Percentiles rank a stretch among this genome's conserved stretches.
These are phyloP conservation scores for Capromys pilorides DNA, from an alignment of 2,797 vertebrate species.

Conservation along the genomic window DNA sequence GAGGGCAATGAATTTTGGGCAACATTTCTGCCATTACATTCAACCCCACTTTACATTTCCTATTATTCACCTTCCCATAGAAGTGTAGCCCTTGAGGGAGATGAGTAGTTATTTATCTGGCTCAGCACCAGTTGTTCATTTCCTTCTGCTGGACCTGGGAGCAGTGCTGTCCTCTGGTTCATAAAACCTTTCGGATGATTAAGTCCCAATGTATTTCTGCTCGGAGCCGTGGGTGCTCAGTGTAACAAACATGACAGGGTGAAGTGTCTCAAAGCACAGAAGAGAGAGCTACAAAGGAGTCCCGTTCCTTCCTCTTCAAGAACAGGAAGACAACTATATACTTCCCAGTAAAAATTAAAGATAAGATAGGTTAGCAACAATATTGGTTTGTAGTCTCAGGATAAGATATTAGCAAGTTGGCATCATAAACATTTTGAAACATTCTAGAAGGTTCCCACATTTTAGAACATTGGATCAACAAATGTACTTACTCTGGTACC, in stretches of 20 bases:
- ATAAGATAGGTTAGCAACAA: constrained; percentile 10
- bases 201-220: background rate
- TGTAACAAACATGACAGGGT: background rate
- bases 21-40: background rate
- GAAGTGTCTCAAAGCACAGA: background rate
- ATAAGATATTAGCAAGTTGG: background rate
- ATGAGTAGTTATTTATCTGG: background rate
- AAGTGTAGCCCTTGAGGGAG: background rate
- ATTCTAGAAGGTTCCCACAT: background rate
- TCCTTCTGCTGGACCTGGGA: background rate
- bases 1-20: background rate
- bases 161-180: background rate
- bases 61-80: background rate
- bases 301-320: background rate
- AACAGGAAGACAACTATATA: background rate
- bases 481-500: background rate
- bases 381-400: background rate
- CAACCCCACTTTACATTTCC: background rate
- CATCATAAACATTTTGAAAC: background rate
- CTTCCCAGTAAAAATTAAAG: constrained; percentile 5
- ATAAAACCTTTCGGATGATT: background rate
- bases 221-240: background rate
- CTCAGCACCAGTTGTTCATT: background rate
- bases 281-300: background rate
- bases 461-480: background rate